Base-by-base conservation (phyloP, 2,888 invertebrate species). In the Hirtodrosophila confusa region DNA sequence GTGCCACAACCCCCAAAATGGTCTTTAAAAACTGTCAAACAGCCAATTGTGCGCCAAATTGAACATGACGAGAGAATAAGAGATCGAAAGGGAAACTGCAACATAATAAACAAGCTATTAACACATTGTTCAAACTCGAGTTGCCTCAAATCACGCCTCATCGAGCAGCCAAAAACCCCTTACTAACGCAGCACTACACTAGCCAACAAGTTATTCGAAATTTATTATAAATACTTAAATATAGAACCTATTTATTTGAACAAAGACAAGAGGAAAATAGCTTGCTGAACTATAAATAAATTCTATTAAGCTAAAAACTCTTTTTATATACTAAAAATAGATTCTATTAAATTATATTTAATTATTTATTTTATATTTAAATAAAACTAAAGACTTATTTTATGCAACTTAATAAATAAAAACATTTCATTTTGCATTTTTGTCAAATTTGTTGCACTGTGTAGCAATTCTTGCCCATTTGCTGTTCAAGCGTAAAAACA, bases 21-120 rank as follows among this genome's bases (percentile, higher is more conserved):
- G 60, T 60, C 62, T 61, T 76, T 69, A 60, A 73, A 66, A 62
- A 67, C 60, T 67, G 77, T 65, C 77, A 61, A 54, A 56, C 35
- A 50, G 54, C 49, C 68, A 75, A 63, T 71, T 62, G 63, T 54
- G 43, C 39, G 37, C 45, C 68, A 83, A 86, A 77, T 80, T 73
- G 58, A 61, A 80, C 76, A 69, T 69, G 82, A 82, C 73, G 58
- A 23, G 56, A 23, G 37, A 56, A 58, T 58, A n/a, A 41, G 23
- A 23, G 49, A 43, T 54, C 36, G 43, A 69, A 39, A 23, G 24
- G 17, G 47, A 35, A 41, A 40, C 43, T 69, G 62, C 75, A 73
- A 69, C 58, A 70, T 70, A 79, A 83, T 79, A 86, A 76, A 74
- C 74, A 76, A 74, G 70, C 84, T 69, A 74, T 80, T 83, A 86